Percentiles rank a stretch among this genome's conserved stretches.
These are phyloP conservation scores for Drosophila pseudoananassae DNA, from an alignment of 1,140 invertebrate genomes.

Conservation along the genomic window DNA sequence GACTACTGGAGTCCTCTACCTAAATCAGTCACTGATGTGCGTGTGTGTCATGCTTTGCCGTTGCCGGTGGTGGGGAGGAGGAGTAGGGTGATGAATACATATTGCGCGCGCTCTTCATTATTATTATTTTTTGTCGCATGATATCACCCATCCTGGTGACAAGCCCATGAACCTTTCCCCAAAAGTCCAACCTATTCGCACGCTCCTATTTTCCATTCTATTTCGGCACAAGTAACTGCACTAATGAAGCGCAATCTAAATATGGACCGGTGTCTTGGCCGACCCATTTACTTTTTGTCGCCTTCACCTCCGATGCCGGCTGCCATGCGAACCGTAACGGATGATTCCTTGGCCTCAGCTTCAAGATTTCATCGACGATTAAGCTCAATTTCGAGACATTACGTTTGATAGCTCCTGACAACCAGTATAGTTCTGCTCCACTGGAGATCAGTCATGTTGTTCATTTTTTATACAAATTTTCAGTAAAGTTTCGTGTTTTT, in stretches of 20 bases:
- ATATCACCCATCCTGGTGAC: constrained; percentile 48
- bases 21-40: constrained; percentile 11
- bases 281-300: constrained; percentile 69
- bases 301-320: constrained; percentile 11
- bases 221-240: constrained; percentile 55
- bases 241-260: constrained; percentile 56
- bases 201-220: constrained; percentile 61
- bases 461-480: constrained; percentile 1
- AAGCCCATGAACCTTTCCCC: constrained; percentile 41
- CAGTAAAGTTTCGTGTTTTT: not conserved
- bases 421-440: constrained; percentile 43
- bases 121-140: constrained; percentile 5
- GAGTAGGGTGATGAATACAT: not conserved
- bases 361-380: constrained; percentile 60
- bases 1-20: constrained; percentile 28
- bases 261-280: constrained; percentile 49
- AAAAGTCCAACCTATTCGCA: constrained; percentile 41
- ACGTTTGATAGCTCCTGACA: constrained; percentile 44
- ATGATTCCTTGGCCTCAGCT: constrained; percentile 31
- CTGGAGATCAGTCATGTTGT: constrained; percentile 31
- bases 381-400: constrained; percentile 74
- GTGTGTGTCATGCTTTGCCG: constrained; percentile 28
- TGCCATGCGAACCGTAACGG: constrained; percentile 40
- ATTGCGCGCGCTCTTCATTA: constrained; percentile 11
- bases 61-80: not conserved